Evolutionary conservation across 2,797 vertebrate genomes (phyloP).

Genomic region (Tolypeutes matacus): DNA sequence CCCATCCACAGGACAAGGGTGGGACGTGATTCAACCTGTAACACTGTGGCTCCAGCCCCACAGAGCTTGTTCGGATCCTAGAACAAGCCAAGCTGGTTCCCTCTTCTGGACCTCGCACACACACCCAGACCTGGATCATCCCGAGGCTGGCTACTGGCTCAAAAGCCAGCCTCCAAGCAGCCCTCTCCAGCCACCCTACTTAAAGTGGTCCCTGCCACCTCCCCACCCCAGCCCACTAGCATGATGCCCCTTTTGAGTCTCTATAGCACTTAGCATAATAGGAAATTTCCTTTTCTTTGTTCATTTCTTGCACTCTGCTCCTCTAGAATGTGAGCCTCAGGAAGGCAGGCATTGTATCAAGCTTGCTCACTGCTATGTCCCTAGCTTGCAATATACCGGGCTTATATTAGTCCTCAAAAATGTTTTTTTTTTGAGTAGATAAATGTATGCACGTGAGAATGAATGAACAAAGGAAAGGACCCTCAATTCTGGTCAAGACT

Average conservation of each 20-base stretch:
- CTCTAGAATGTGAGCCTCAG: background rate
- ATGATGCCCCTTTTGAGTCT: accelerated
- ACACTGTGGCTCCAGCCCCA: too few species aligned
- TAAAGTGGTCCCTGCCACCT: background rate
- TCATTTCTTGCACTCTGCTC: background rate
- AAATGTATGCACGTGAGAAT: background rate
- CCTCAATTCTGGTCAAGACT: background rate
- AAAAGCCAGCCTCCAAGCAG: background rate
- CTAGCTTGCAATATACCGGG: background rate
- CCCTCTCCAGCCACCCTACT: accelerated
- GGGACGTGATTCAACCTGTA: too few species aligned
- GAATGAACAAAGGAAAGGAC: background rate
- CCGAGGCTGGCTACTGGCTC: background rate
- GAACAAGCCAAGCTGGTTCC: background rate
- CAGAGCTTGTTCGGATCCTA: accelerated
- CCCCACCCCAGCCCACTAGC: background rate
- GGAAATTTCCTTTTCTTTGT: background rate
- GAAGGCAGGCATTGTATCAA: accelerated
- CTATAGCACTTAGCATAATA: accelerated
- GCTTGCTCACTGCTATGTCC: background rate
- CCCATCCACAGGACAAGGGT: too few species aligned
- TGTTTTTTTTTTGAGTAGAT: background rate
- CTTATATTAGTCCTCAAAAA: background rate
- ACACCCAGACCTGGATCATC: background rate
- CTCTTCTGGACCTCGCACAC: background rate